These are phyloP conservation scores for Philereme vetulata DNA, from an alignment of 2,888 invertebrate species.

Conservation along the genomic window DNA sequence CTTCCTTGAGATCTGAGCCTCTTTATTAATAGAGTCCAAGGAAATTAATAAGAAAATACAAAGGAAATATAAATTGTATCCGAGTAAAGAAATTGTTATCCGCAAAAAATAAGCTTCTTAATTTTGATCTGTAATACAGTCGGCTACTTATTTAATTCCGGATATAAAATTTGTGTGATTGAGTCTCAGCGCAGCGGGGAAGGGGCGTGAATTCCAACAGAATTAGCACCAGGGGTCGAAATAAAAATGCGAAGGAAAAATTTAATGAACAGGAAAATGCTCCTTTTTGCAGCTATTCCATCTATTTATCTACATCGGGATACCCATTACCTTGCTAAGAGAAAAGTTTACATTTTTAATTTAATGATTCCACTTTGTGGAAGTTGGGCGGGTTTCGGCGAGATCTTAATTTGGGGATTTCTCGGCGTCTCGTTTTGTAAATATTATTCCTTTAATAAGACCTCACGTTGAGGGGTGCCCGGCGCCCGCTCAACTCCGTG, in stretches of 20 bases:
- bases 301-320: constrained; percentile 85
- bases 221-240: constrained; percentile 85
- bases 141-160: constrained; percentile 84
- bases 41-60: constrained; percentile 44
- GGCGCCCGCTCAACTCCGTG: constrained; percentile 81
- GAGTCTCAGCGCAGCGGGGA: constrained; percentile 81
- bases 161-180: constrained; percentile 85
- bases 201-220: constrained; percentile 85
- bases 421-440: constrained; percentile 84
- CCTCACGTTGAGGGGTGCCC: constrained; percentile 75
- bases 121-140: constrained; percentile 78
- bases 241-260: constrained; percentile 84
- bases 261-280: constrained; percentile 86
- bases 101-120: constrained; percentile 78
- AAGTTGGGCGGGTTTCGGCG: constrained; percentile 84
- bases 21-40: constrained; percentile 27
- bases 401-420: constrained; percentile 85
- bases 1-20: constrained; percentile 26
- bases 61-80: constrained; percentile 43
- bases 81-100: constrained; percentile 54
- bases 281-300: constrained; percentile 84
- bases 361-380: constrained; percentile 85
- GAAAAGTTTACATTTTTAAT: constrained; percentile 85
- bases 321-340: constrained; percentile 85
- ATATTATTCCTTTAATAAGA: constrained; percentile 85